Evolutionary conservation across 2,888 invertebrate species (phyloP).

Genomic region (Anoncus sp.): DNA sequence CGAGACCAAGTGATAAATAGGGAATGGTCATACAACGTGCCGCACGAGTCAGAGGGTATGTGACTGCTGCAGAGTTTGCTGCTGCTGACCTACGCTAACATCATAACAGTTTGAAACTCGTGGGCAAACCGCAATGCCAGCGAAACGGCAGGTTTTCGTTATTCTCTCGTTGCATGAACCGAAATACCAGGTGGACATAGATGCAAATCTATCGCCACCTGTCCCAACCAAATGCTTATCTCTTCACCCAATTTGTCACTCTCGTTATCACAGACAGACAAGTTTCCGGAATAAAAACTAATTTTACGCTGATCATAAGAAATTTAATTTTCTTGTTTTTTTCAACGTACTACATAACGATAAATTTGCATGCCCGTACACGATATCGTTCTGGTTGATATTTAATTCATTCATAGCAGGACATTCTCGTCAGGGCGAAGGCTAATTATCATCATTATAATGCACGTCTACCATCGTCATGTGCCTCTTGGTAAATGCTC

Average conservation of each 20-base stretch:
- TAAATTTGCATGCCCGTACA: not conserved
- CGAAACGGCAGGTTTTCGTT: conserved; percentile 25
- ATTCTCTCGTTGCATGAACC: conserved; percentile 11
- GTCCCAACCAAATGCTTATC: not conserved
- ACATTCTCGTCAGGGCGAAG: no score
- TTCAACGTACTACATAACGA: no score
- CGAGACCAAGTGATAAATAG: conserved; percentile 51
- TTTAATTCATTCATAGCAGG: conserved; percentile 8
- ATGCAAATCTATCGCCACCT: not conserved
- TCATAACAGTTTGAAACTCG: conserved; percentile 40
- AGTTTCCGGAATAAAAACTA: not conserved
- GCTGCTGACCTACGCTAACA: conserved; percentile 51
- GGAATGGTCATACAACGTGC: conserved; percentile 9
- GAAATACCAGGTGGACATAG: conserved; percentile 6
- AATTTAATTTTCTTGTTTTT: not conserved
- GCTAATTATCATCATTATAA: conserved; percentile 14
- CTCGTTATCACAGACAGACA: not conserved
- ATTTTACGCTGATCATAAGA: not conserved
- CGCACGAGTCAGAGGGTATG: conserved; percentile 13
- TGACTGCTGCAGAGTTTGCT: conserved; percentile 34
- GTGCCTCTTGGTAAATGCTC: conserved; percentile 22
- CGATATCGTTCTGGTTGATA: not conserved
- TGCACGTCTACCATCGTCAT: conserved; percentile 3
- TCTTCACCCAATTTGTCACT: not conserved
- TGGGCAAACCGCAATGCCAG: conserved; percentile 19